These are phyloP conservation scores for Catharus bicknelli DNA, from an alignment of 2,113 vertebrate species.

Conservation along the genomic window DNA sequence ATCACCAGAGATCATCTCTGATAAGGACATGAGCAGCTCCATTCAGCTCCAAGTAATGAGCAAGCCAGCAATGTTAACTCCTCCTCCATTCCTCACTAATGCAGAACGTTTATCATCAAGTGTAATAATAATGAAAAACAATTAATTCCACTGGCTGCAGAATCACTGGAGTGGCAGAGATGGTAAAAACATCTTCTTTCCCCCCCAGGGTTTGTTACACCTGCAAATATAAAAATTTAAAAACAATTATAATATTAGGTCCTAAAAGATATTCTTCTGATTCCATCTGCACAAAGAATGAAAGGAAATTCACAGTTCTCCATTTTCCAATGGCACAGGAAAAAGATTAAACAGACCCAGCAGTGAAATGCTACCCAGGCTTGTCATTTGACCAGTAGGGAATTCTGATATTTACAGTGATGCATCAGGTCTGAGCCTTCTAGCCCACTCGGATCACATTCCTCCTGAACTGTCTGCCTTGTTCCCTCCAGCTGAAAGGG, in stretches of 20 bases:
- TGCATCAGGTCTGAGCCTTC: not conserved
- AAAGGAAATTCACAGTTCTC: slow-evolving; percentile 2
- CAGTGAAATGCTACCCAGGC: slow-evolving; percentile 27
- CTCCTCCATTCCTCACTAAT: not conserved
- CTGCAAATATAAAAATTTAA: not conserved
- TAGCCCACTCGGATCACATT: not conserved
- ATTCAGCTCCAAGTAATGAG: not conserved
- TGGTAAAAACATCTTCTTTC: not conserved
- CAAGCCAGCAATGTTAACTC: not conserved
- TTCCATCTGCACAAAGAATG: not conserved
- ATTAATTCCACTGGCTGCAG: not conserved
- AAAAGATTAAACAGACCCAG: not conserved
- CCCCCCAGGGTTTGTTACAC: not conserved
- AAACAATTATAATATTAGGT: not conserved
- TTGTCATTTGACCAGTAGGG: slow-evolving; percentile 14
- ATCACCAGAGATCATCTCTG: not conserved
- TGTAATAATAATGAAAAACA: not conserved
- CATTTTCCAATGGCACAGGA: not conserved
- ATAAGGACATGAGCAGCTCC: not conserved
- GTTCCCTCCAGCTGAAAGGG: slow-evolving; percentile 6
- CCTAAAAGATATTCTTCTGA: not conserved
- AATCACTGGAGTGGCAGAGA: not conserved
- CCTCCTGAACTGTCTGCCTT: not conserved
- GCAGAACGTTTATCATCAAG: not conserved
- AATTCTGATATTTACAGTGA: slow-evolving; percentile 10